Conservation (phyloP, 2,888 invertebrate genomes). For the Dynastes maya region DNA sequence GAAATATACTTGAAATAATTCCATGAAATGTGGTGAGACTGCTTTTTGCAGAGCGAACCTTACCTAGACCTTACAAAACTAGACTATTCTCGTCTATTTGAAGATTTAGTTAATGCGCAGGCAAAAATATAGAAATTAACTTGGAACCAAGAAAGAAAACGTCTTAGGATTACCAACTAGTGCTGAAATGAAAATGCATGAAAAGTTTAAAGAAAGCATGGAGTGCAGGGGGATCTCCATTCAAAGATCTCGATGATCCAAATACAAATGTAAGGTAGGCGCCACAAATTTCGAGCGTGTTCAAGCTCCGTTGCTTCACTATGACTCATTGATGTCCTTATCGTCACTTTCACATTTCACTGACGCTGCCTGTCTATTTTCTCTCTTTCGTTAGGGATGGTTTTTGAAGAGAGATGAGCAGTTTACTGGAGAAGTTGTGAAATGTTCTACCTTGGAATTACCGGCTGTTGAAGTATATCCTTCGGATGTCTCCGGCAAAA, state of each 20-base stretch:
- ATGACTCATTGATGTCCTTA: too few relatives aligned
- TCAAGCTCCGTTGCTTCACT: too few relatives aligned
- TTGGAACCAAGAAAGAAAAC: constrained; percentile 85
- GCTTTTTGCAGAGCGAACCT: constrained; percentile 80
- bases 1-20: constrained; percentile 83
- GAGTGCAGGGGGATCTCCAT: constrained; percentile 91
- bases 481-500: too few relatives aligned
- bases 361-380: too few relatives aligned
- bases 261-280: constrained; percentile 46
- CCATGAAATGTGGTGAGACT: constrained; percentile 91
- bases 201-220: constrained; percentile 84
- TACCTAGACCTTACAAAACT: constrained; percentile 84
- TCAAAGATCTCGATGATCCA: constrained; percentile 89
- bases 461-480: too few relatives aligned
- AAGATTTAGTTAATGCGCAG: constrained; percentile 88
- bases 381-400: too few relatives aligned
- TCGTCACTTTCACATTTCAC: too few relatives aligned
- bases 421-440: too few relatives aligned
- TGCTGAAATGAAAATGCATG: constrained; percentile 78
- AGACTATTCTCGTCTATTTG: constrained; percentile 84
- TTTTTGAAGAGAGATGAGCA: too few relatives aligned
- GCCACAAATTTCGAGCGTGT: too few relatives aligned
- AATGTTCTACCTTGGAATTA: too few relatives aligned
- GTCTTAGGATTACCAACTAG: constrained; percentile 80
- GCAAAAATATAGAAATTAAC: constrained; percentile 88